These are phyloP conservation scores for Typhlomys cinereus DNA, from an alignment of 2,113 vertebrate genomes.

Conservation along the genomic window DNA sequence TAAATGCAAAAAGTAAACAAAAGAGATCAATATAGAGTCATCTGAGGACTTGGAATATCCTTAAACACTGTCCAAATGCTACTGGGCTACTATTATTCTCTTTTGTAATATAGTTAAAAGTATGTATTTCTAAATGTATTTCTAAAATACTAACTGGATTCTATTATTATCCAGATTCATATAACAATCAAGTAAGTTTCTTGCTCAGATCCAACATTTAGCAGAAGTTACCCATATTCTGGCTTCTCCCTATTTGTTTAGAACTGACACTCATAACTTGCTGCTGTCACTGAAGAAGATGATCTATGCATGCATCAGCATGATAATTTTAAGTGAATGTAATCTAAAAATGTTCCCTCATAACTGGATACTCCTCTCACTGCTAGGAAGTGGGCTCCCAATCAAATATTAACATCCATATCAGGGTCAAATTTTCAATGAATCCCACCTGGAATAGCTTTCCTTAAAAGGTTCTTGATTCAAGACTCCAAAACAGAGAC, in stretches of 20 bases:
- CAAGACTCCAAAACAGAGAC: background rate
- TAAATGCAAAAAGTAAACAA: background rate
- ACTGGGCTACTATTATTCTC: too few species aligned
- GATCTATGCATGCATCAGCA: accelerated
- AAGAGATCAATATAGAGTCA: background rate
- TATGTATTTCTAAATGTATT: background rate
- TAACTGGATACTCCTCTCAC: background rate
- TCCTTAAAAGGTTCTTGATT: background rate
- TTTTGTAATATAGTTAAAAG: too few species aligned
- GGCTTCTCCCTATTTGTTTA: background rate
- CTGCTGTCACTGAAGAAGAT: background rate
- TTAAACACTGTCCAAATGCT: background rate
- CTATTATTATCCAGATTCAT: background rate
- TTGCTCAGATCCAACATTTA: background rate
- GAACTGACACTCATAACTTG: background rate
- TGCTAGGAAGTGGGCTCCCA: background rate
- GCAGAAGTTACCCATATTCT: background rate
- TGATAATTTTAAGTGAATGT: background rate
- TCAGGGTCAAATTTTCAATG: background rate
- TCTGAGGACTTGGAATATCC: background rate
- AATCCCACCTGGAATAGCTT: background rate
- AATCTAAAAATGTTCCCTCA: background rate
- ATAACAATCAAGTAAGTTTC: background rate
- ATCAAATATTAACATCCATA: background rate
- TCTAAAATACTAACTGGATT: background rate